Percentiles rank a stretch among this genome's conserved stretches.
Conservation (phyloP, 2,888 invertebrate genomes). For the Tetragonula carbonaria region DNA sequence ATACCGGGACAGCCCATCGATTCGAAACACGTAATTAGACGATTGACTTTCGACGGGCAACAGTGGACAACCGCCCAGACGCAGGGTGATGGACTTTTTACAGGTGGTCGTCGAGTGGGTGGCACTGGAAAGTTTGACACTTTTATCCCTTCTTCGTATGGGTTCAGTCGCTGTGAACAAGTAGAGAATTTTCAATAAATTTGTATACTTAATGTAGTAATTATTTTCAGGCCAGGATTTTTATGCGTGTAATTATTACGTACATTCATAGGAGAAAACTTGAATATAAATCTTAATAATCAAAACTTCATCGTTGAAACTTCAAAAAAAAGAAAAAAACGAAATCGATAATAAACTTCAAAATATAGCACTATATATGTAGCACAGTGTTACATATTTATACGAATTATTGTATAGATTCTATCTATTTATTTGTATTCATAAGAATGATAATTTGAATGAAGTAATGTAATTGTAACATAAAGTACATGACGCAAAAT, state of each 20-base stretch:
- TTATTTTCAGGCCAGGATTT: background rate
- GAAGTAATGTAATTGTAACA: too few species aligned
- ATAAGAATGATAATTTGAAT: background rate
- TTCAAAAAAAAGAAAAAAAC: too few species aligned
- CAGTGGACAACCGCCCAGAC: constrained; percentile 91
- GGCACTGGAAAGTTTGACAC: constrained; percentile 76
- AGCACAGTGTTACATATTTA: too few species aligned
- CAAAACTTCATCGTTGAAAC: background rate
- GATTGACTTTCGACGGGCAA: constrained; percentile 85
- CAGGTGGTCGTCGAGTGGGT: constrained; percentile 84
- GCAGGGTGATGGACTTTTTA: constrained; percentile 86
- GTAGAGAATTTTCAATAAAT: background rate
- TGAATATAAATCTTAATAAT: background rate
- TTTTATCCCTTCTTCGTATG: constrained; percentile 68
- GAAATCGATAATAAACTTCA: background rate
- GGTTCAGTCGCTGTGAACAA: constrained; percentile 73
- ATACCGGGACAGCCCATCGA: constrained; percentile 89
- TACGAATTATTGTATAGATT: background rate
- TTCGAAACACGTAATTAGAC: constrained; percentile 88
- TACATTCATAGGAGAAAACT: too few species aligned
- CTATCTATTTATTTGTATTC: background rate
- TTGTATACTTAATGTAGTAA: background rate
- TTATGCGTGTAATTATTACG: background rate
- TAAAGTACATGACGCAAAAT: too few species aligned
- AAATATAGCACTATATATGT: background rate